Base-by-base conservation (phyloP, 2,113 vertebrate genomes). In the Promerops cafer region DNA sequence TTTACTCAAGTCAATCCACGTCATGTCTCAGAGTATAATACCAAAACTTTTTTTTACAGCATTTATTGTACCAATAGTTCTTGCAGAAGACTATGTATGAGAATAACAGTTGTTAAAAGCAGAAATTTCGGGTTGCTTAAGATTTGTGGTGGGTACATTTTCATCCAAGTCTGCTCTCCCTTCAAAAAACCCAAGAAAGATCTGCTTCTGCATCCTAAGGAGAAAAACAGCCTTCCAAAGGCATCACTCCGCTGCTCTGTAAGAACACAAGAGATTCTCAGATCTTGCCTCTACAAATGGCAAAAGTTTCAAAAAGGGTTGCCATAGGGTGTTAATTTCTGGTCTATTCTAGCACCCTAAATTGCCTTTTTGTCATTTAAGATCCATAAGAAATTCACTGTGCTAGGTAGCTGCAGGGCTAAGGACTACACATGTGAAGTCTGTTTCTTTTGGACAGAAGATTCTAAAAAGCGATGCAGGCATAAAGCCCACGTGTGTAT, bases 131-230 rank as follows among this genome's bases (percentile, higher is more conserved):
- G 9, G 17, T 88, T 82, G 20, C 11, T 75, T 81, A 45, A 37
- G 39, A 33, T 50, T 24, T n/a, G 49, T 65, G 33, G 12, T 64
- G 72, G 7, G 10, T 61, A 17, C 11, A 4, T 72, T 40, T 69
- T 89, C n/a, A 77, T 20, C 22, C 8, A 77, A 70, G 42, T 24
- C 27, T 80, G 11, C 8, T 35, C 7, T 27, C 11, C 11, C 6
- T 19, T 20, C 7, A 7, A 3, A n/a, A 61, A 56, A 53, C 5
- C 6, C 0, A 3, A 47, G 35, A 44, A 44, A 47, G 27, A 50
- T 22, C 1, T 50, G 24, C 26, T 66, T 66, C 16, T 63, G 15
- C 39, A 42, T 77, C 28, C 50, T 71, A 19, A 66, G 16, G 52
- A 66, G 31, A 60, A 79, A 70, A 56, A 45, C 39, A 47, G 8